Percentiles rank a stretch among this genome's conserved stretches.
phyloP scores from a whole-genome alignment of 2,888 invertebrate genomes.

The Spilarctia lutea region DNA sequence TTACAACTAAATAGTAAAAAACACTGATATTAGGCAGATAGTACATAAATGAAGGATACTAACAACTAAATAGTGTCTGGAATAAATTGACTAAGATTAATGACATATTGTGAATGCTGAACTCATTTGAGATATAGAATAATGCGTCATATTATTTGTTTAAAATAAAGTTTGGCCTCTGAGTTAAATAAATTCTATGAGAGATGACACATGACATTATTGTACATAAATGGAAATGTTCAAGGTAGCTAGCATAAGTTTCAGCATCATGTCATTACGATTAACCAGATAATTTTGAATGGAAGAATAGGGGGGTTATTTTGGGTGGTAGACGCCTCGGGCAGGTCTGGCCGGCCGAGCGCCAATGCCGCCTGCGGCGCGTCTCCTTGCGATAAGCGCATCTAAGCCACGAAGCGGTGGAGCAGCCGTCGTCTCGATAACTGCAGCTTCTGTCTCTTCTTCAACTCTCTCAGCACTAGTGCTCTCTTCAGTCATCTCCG shows the following conservation, averaged over 20 bases:
- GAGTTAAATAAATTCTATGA: slow-evolving; percentile 21
- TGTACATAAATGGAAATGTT: slow-evolving; percentile 3
- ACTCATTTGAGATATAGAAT: slow-evolving; percentile 39
- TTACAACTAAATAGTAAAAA: slow-evolving; percentile 58
- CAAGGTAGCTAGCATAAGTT: slow-evolving; percentile 28
- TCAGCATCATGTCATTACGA: slow-evolving; percentile 54
- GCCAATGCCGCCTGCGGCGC: slow-evolving; percentile 84
- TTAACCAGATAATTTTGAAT: slow-evolving; percentile 33
- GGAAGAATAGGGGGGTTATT: slow-evolving; percentile 51
- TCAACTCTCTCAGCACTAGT: slow-evolving; percentile 77
- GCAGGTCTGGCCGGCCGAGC: slow-evolving; percentile 71
- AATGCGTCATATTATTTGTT: slow-evolving; percentile 15
- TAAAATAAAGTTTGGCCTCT: neutral
- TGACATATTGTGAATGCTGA: slow-evolving; percentile 63
- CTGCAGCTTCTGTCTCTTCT: slow-evolving; percentile 73
- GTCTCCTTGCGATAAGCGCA: slow-evolving; percentile 90
- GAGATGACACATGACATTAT: too few species aligned
- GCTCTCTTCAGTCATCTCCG: slow-evolving; percentile 76
- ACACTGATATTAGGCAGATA: slow-evolving; percentile 54
- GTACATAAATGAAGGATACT: slow-evolving; percentile 50
- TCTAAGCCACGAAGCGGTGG: slow-evolving; percentile 88
- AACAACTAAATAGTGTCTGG: slow-evolving; percentile 72
- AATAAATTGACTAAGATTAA: slow-evolving; percentile 81
- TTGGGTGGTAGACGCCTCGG: slow-evolving; percentile 61
- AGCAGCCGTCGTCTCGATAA: slow-evolving; percentile 82